Conservation (phyloP, 2,888 invertebrate species). For the Lycaena phlaeas region DNA sequence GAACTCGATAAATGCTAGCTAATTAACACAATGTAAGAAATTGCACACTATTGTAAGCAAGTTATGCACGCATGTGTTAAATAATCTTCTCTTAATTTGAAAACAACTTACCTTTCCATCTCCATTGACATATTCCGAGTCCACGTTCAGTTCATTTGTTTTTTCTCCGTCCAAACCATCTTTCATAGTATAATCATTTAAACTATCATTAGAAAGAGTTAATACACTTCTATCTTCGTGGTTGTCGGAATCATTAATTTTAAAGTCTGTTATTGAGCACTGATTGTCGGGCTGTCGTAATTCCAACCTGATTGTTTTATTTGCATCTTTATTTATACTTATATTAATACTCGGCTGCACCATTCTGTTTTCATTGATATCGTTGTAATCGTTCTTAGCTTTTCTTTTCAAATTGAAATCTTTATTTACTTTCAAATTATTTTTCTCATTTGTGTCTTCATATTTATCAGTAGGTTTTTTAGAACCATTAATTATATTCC, state of each 20-base stretch:
- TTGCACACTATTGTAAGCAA: too few species aligned
- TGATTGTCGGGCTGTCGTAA: conserved; percentile 33
- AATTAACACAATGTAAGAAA: too few species aligned
- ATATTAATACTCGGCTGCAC: conserved; percentile 42
- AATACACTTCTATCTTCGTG: conserved; percentile 22
- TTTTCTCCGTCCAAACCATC: conserved; percentile 24
- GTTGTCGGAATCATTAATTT: conserved; percentile 11
- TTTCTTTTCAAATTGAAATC: conserved; percentile 35
- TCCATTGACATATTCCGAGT: conserved; percentile 31
- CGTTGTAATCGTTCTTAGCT: conserved; percentile 27
- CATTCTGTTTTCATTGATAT: conserved; percentile 27
- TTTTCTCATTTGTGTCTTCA: conserved; percentile 4
- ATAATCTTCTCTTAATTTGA: too few species aligned
- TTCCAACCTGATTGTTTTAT: conserved; percentile 45
- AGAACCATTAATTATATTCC: conserved; percentile 38
- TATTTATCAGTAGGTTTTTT: conserved; percentile 31
- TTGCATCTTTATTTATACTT: conserved; percentile 43
- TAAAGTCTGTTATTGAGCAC: conserved; percentile 15
- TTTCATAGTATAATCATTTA: conserved; percentile 34
- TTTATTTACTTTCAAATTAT: not conserved
- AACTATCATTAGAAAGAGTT: conserved; percentile 24
- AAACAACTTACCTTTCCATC: conserved; percentile 38
- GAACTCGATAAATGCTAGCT: too few species aligned
- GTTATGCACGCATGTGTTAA: too few species aligned
- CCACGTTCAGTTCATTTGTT: conserved; percentile 25